Percentiles rank a stretch among this genome's conserved stretches.
These are phyloP conservation scores for Limenitis camilla DNA, from an alignment of 2,888 invertebrate genomes.

Conservation along the genomic window DNA sequence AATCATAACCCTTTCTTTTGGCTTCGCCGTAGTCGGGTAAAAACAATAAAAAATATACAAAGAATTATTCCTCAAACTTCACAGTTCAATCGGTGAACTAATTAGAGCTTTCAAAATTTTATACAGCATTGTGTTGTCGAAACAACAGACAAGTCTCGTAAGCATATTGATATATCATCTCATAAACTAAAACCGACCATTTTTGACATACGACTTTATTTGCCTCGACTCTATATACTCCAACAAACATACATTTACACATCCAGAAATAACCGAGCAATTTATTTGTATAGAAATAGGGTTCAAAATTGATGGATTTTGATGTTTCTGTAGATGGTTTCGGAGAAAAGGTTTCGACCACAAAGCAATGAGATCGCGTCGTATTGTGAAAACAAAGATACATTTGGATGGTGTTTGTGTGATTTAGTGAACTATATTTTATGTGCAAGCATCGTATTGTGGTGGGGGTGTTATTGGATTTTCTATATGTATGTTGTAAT, in stretches of 20 bases:
- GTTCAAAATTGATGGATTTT: constrained; percentile 22
- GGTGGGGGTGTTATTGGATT: constrained; percentile 5
- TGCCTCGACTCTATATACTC: constrained; percentile 63
- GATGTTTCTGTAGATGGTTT: constrained; percentile 36
- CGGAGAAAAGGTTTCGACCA: constrained; percentile 56
- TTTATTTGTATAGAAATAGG: constrained; percentile 21
- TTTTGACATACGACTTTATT: constrained; percentile 70
- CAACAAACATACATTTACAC: constrained; percentile 32
- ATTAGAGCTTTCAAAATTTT: constrained; percentile 20
- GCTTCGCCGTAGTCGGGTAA: too few relatives aligned
- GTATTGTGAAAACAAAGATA: constrained; percentile 65
- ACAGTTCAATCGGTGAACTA: constrained; percentile 24
- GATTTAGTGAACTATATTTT: constrained; percentile 43
- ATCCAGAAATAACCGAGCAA: background rate
- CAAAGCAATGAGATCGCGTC: constrained; percentile 62
- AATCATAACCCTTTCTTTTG: too few relatives aligned
- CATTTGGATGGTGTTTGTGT: constrained; percentile 47
- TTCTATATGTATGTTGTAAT: too few relatives aligned
- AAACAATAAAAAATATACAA: too few relatives aligned
- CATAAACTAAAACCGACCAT: constrained; percentile 67
- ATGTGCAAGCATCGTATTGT: constrained; percentile 19
- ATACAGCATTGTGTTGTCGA: constrained; percentile 32
- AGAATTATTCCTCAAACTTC: background rate
- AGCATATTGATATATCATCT: constrained; percentile 72
- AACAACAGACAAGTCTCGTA: constrained; percentile 57